A percentile compares a stretch with the other conserved stretches of the same genome.
Conservation (phyloP, 1,140 invertebrate species). For the Aphaenogaster rudis region DNA sequence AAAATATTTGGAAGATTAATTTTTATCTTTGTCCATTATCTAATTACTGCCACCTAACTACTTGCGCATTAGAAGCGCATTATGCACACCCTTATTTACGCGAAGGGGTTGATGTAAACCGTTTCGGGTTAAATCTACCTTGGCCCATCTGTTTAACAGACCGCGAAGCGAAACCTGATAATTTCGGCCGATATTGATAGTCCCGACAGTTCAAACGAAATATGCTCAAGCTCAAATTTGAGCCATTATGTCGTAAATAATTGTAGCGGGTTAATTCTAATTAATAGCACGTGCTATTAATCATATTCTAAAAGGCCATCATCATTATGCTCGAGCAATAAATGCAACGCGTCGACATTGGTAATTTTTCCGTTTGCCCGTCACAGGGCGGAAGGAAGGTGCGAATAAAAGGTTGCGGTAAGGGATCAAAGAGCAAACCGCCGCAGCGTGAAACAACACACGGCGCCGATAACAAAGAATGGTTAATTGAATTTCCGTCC, state of each 20-base stretch:
- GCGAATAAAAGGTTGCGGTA: neutral
- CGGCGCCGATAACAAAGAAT: conserved; percentile 10
- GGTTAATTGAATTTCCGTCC: conserved; percentile 61
- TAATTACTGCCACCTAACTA: neutral
- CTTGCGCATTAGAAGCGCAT: neutral
- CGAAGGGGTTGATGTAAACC: neutral
- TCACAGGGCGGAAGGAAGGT: neutral
- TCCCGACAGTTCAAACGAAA: neutral
- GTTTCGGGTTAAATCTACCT: conserved; percentile 18
- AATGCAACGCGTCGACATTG: neutral
- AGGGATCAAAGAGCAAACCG: conserved; percentile 4
- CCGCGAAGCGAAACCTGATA: conserved; percentile 8
- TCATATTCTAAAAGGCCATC: too few species aligned
- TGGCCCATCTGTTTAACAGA: conserved; percentile 21
- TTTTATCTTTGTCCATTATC: neutral
- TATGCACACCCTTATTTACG: neutral
- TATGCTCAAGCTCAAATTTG: neutral
- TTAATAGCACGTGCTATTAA: neutral
- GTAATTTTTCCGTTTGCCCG: neutral
- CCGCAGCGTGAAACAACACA: neutral
- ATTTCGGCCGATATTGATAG: conserved; percentile 4
- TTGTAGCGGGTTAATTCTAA: neutral
- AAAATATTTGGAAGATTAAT: neutral
- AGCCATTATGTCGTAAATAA: neutral
- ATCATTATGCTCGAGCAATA: neutral